A percentile compares a stretch with the other conserved stretches of the same genome.
Evolutionary conservation across 1,140 invertebrate genomes (phyloP).

Genomic region (Zaprionus camerounensis): DNA sequence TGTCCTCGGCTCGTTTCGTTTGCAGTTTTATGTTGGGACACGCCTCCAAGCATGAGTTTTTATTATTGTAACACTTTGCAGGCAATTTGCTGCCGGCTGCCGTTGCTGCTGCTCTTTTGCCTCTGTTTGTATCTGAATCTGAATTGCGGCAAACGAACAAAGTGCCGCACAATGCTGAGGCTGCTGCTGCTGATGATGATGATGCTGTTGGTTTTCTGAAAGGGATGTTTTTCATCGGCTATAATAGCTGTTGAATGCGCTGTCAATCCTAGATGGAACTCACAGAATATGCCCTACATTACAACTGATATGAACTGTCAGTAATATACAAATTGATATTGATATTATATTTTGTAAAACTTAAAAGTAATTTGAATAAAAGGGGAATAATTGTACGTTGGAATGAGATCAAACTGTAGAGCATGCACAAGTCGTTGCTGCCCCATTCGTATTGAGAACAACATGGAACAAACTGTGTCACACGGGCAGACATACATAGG

Average conservation of each 20-base stretch:
- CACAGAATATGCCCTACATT: not conserved
- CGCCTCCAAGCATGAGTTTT: constrained; percentile 80
- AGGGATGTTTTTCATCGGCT: constrained; percentile 4
- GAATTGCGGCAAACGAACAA: constrained; percentile 65
- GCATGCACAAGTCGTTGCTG: constrained; percentile 18
- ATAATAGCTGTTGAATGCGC: constrained; percentile 10
- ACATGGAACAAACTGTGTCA: not conserved
- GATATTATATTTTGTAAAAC: too few relatives aligned
- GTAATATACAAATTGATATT: too few relatives aligned
- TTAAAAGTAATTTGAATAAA: too few relatives aligned
- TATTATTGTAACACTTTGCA: constrained; percentile 81
- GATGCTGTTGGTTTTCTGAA: not conserved
- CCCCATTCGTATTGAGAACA: not conserved
- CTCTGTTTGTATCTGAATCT: constrained; percentile 40
- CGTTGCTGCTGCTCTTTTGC: constrained; percentile 38
- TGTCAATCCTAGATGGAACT: not conserved
- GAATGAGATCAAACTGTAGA: constrained; percentile 11
- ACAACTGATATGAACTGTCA: not conserved
- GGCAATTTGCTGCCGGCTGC: constrained; percentile 78
- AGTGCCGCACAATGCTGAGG: constrained; percentile 25
- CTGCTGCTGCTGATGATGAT: constrained; percentile 21
- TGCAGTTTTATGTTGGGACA: constrained; percentile 78
- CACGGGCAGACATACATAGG: not conserved
- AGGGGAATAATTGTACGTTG: too few relatives aligned
- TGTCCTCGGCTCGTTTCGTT: constrained; percentile 43